A percentile compares a stretch with the other conserved stretches of the same genome.
phyloP scores from a whole-genome alignment of 2,113 vertebrate genomes.

The Octodon degus region DNA sequence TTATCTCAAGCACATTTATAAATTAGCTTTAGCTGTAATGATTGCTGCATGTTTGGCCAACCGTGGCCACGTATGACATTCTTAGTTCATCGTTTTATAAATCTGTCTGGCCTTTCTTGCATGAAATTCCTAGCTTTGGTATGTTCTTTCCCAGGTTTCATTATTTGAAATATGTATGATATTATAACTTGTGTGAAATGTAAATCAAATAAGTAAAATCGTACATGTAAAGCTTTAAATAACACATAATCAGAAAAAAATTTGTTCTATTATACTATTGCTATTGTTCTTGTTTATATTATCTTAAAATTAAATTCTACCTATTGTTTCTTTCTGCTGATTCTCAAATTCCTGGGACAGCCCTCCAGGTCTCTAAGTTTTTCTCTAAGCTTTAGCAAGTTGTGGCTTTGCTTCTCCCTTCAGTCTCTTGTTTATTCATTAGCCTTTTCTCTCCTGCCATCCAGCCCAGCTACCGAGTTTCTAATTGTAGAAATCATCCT shows the following conservation, averaged over 20 bases:
- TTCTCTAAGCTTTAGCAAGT: background rate
- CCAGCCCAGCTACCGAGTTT: background rate
- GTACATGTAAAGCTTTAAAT: too few species aligned
- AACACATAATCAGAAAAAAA: background rate
- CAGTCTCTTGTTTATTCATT: background rate
- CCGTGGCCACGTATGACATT: fast-evolving
- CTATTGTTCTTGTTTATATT: background rate
- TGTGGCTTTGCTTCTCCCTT: background rate
- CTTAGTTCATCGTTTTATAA: background rate
- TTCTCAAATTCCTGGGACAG: background rate
- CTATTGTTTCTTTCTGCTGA: background rate
- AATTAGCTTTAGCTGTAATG: background rate
- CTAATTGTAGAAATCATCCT: background rate
- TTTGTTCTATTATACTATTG: background rate
- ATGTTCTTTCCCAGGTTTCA: background rate
- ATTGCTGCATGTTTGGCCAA: background rate
- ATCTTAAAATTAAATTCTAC: background rate
- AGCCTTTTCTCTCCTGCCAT: background rate
- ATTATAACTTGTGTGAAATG: too few species aligned
- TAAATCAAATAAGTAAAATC: background rate
- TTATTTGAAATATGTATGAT: background rate
- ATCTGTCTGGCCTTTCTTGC: background rate
- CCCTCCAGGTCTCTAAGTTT: background rate
- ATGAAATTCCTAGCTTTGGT: background rate
- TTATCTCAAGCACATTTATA: background rate